Evolutionary conservation across 2,888 invertebrate species (phyloP), one percentile per base, ranked within the genome.

Genomic region (Leptinotarsa juncta): DNA sequence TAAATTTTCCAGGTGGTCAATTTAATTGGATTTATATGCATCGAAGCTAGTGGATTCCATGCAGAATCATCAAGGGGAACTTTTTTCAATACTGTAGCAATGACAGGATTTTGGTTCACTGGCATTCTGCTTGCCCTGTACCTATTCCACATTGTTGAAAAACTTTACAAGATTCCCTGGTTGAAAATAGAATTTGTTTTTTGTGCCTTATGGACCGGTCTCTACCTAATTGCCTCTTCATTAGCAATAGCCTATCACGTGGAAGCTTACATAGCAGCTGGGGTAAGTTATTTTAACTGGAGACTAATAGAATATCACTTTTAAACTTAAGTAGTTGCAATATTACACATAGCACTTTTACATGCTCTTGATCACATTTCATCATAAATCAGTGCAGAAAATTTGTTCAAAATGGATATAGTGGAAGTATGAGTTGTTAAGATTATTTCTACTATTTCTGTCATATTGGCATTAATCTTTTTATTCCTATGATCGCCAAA

Each of bases 71-170:
- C 92, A 71, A 90, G 92, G 77, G 94, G 93, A 67, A 90, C 91
- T 71, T 96, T 91, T 91, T 96, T 94, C 89, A 93, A 92, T 85
- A 93, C 93, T 83, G 92, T 96, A 70, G 90, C 96, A 0, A 94
- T 96, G 93, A 91, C 92, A 20, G 96, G 94, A 20, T 94, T 97
- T 87, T 96, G 96, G 94, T 93, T 95, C 84, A 95, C 95, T 7
- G 93, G 93, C 53, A 92, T 95, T 78, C 88, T 97, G 70, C 90
- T 97, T 18, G 91, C 92, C 1, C 90, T 96, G 74, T 97, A 97
- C 86, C 86, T 96, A 77, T 95, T 96, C 88, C 96, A 97, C 86
- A 90, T 96, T 42, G 91, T 97, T 77, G 97, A 97, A 88, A 94
- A 94, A 87, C 92, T 94, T 85, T 93, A 93, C 86, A 93, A 92